phyloP scores from a whole-genome alignment of 2,888 invertebrate genomes.

The Drosophila yooni region DNA sequence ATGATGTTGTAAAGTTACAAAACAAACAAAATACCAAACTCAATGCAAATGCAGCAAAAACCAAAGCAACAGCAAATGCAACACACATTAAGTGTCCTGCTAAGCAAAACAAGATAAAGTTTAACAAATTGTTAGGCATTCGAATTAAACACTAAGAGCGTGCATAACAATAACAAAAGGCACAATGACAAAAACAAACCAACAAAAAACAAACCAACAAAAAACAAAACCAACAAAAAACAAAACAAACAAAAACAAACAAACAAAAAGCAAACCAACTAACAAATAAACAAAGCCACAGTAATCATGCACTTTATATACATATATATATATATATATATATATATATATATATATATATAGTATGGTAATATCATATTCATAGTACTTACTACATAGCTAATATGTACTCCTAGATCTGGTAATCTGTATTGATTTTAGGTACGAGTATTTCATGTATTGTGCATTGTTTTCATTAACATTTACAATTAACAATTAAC shows the following conservation, averaged over 20 bases:
- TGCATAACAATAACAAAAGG: slow-evolving; percentile 54
- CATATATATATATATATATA: slow-evolving; percentile 14
- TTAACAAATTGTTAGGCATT: slow-evolving; percentile 54
- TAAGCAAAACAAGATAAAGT: neutral
- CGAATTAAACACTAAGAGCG: slow-evolving; percentile 36
- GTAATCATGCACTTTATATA: slow-evolving; percentile 36
- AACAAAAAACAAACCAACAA: slow-evolving; percentile 2
- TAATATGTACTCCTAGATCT: slow-evolving; percentile 39
- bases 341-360: neutral
- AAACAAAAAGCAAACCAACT: slow-evolving; percentile 17
- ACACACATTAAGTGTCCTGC: slow-evolving; percentile 21
- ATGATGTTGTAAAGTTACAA: slow-evolving; percentile 68
- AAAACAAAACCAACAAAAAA: slow-evolving; percentile 2
- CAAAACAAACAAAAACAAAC: slow-evolving; percentile 12
- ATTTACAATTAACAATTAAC: neutral
- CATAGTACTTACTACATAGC: slow-evolving; percentile 6
- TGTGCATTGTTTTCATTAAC: slow-evolving; percentile 17
- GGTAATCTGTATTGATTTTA: slow-evolving; percentile 27
- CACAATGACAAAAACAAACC: slow-evolving; percentile 4
- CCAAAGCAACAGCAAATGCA: slow-evolving; percentile 11
- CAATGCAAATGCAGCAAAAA: slow-evolving; percentile 16
- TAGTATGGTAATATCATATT: slow-evolving; percentile 16
- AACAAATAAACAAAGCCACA: slow-evolving; percentile 26
- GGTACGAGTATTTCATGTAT: slow-evolving; percentile 2
- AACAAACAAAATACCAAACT: slow-evolving; percentile 5